Evolutionary conservation across 2,888 invertebrate species (phyloP).

Genomic region (Pheosia tremula): DNA sequence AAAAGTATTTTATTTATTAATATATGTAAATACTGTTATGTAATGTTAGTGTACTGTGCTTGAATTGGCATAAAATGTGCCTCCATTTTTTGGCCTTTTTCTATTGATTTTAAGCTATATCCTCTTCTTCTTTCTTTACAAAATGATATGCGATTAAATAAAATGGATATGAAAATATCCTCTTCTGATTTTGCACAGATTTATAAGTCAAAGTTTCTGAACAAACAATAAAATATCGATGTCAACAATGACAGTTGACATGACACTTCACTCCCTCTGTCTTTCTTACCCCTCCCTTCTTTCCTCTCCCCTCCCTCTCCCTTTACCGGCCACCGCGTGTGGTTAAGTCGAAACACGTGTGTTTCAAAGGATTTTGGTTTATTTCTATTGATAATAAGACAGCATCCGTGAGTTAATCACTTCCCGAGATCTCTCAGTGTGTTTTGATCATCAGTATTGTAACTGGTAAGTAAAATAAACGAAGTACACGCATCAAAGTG

Average conservation of each 20-base stretch:
- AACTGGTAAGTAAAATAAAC: slow-evolving; percentile 15
- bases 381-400: slow-evolving; percentile 13
- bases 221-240: slow-evolving; percentile 18
- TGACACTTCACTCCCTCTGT: neutral
- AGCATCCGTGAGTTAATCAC: slow-evolving; percentile 4
- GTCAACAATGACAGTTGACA: neutral
- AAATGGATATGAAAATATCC: too few relatives aligned
- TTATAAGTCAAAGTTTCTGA: slow-evolving; percentile 14
- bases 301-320: slow-evolving; percentile 9
- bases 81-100: too few relatives aligned
- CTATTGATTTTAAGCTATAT: too few relatives aligned
- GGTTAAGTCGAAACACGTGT: slow-evolving; percentile 53
- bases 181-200: neutral
- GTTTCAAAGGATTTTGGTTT: slow-evolving; percentile 22
- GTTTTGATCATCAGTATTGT: slow-evolving; percentile 5
- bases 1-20: too few relatives aligned
- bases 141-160: too few relatives aligned
- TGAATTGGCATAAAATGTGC: too few relatives aligned
- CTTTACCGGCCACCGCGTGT: slow-evolving; percentile 51
- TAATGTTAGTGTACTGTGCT: too few relatives aligned
- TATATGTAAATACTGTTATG: too few relatives aligned
- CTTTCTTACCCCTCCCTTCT: neutral
- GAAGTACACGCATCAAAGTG: neutral
- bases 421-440: slow-evolving; percentile 4
- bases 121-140: too few relatives aligned